Evolutionary conservation across 2,888 invertebrate species (phyloP).

Genomic region (Epinotia bilunana): DNA sequence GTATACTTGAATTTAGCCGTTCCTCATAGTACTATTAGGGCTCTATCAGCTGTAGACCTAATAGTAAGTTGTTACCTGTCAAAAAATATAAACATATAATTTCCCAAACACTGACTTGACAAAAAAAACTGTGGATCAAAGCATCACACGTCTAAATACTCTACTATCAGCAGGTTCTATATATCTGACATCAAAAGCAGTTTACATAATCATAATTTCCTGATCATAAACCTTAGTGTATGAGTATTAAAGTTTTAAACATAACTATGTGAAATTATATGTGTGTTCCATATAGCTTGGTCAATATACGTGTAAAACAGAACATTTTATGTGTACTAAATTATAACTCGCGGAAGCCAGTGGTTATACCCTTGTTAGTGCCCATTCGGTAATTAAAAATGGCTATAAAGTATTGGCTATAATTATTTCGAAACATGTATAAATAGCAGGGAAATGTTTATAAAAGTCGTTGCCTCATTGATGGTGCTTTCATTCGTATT

Average conservation of each 20-base stretch:
- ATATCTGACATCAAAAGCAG: conserved; percentile 29
- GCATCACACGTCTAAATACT: conserved; percentile 1
- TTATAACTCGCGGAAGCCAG: not conserved
- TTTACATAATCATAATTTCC: conserved; percentile 18
- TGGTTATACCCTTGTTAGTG: not conserved
- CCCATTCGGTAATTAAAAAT: not conserved
- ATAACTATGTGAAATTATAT: not conserved
- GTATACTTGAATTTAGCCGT: too few species aligned
- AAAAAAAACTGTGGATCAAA: not conserved
- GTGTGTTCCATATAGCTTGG: not conserved
- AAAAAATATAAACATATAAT: too few species aligned
- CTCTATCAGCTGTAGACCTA: too few species aligned
- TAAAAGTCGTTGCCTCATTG: not conserved
- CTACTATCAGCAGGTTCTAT: not conserved
- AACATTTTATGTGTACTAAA: conserved; percentile 1
- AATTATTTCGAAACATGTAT: not conserved
- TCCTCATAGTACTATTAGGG: too few species aligned
- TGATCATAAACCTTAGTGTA: conserved; percentile 23
- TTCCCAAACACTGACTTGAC: too few species aligned
- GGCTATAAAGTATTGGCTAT: not conserved
- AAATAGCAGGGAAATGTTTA: conserved; percentile 45
- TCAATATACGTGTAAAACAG: conserved; percentile 19
- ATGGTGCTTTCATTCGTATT: too few species aligned
- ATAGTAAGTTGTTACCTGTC: too few species aligned
- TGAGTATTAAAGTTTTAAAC: conserved; percentile 17